phyloP scores from a whole-genome alignment of 2,888 invertebrate species.

The Dryocosmus kuriphilus region DNA sequence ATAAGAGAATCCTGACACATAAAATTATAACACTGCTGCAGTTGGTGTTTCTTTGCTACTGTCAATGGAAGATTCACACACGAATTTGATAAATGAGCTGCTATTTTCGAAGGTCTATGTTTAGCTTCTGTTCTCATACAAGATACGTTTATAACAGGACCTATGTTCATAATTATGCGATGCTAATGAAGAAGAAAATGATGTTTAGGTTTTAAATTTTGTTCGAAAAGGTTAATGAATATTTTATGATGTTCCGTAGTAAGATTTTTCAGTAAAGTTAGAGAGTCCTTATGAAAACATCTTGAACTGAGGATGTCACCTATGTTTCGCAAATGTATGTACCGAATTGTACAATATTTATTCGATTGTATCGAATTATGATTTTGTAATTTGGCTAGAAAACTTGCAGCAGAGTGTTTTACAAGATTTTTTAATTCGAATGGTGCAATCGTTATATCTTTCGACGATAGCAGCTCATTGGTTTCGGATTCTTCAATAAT shows the following conservation, averaged over 20 bases:
- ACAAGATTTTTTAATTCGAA: background rate
- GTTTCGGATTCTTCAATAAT: background rate
- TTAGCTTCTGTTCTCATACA: background rate
- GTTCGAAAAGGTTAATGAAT: background rate
- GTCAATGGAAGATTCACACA: background rate
- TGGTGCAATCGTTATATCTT: background rate
- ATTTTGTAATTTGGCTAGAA: background rate
- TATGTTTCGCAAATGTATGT: background rate
- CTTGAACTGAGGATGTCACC: background rate
- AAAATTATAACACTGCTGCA: no score
- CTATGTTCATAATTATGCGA: background rate
- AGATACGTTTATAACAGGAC: background rate
- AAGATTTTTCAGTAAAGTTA: background rate
- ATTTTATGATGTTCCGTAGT: background rate
- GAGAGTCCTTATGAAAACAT: no score
- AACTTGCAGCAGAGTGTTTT: background rate
- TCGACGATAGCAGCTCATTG: background rate
- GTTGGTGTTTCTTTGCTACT: no score
- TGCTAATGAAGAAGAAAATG: background rate
- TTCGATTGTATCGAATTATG: slow-evolving; percentile 1
- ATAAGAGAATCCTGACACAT: no score
- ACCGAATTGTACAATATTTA: no score
- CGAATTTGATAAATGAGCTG: background rate
- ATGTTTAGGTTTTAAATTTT: background rate
- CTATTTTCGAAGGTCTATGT: background rate